These are phyloP conservation scores for Platycercus adscitus DNA, from an alignment of 2,113 vertebrate species.

Conservation along the genomic window DNA sequence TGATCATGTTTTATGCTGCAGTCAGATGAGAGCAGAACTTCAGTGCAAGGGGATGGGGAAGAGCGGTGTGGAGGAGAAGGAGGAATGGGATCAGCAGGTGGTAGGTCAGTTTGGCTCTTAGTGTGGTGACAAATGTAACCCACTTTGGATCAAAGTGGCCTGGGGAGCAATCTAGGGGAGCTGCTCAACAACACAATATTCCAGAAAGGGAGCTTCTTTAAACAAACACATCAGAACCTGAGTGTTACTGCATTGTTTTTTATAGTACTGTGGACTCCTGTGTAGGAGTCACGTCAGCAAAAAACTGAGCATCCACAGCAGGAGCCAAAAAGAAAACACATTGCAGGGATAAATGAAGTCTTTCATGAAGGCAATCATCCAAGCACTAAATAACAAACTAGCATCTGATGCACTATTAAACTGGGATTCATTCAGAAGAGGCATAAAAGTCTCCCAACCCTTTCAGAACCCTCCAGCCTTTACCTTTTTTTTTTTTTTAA, in stretches of 20 bases:
- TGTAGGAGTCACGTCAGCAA: neutral
- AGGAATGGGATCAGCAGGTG: neutral
- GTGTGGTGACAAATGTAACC: neutral
- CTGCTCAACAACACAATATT: neutral
- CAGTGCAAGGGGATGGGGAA: neutral
- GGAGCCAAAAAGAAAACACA: constrained; percentile 1
- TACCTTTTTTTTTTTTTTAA: neutral
- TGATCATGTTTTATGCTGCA: neutral
- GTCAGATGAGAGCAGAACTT: neutral
- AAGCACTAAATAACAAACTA: constrained; percentile 25
- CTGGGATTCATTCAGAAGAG: neutral
- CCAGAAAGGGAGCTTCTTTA: neutral
- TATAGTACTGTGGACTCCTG: neutral
- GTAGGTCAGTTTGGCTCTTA: neutral
- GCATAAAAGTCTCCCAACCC: neutral
- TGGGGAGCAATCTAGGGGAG: neutral
- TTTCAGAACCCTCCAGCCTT: neutral
- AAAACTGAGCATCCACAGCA: constrained; percentile 27
- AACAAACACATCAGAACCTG: neutral
- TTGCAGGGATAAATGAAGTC: neutral
- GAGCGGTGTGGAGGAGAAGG: neutral
- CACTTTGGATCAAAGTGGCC: neutral
- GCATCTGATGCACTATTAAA: neutral
- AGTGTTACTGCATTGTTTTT: neutral
- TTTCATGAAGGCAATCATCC: constrained; percentile 34